A percentile compares a stretch with the other conserved stretches of the same genome.
Evolutionary conservation across 2,113 vertebrate genomes (phyloP).

Genomic region (Dicerorhinus sumatrensis): DNA sequence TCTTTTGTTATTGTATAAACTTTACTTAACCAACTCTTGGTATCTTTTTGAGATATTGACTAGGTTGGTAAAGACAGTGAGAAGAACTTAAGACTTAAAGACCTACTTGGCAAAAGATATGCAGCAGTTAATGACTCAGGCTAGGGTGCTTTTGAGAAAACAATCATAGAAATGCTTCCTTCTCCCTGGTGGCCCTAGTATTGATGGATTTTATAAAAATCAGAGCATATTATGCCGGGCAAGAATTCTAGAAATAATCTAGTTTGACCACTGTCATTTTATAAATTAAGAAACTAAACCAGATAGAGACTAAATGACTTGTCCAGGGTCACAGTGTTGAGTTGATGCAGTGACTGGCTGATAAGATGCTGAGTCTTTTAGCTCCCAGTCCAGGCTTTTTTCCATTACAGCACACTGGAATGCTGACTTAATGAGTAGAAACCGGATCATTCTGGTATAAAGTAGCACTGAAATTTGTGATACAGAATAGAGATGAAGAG

Average conservation of each 20-base stretch:
- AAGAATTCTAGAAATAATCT: not conserved
- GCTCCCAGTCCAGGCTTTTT: not conserved
- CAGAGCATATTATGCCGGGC: not conserved
- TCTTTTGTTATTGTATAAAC: not conserved
- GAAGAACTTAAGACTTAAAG: not conserved
- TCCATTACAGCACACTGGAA: not conserved
- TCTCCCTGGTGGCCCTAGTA: not conserved
- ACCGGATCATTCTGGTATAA: not conserved
- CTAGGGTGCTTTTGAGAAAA: not conserved
- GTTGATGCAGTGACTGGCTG: not conserved
- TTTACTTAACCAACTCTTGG: not conserved
- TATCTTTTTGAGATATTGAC: not conserved
- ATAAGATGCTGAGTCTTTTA: not conserved
- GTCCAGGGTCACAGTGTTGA: not conserved
- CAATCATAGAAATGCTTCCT: not conserved
- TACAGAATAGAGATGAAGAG: not conserved
- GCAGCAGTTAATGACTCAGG: not conserved
- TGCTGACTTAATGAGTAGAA: not conserved
- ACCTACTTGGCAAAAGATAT: not conserved
- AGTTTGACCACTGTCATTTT: not conserved
- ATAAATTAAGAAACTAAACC: not conserved
- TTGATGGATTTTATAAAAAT: constrained; percentile 28
- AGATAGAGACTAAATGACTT: not conserved
- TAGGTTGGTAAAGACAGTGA: not conserved
- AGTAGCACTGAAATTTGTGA: not conserved